phyloP scores from a whole-genome alignment of 2,797 vertebrate species.

The Erethizon dorsatum region DNA sequence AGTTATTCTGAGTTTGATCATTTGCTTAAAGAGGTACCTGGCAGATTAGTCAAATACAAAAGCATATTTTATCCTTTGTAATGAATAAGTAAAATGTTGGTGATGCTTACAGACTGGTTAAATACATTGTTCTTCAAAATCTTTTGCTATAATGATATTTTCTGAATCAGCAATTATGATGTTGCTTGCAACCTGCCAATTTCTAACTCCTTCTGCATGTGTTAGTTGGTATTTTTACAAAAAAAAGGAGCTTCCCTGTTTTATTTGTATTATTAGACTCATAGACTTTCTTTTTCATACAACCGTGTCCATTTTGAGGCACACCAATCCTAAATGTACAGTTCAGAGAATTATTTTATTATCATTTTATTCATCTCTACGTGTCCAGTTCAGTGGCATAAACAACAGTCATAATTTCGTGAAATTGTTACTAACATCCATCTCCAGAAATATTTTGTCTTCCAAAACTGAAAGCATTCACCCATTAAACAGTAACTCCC shows the following conservation, averaged over 20 bases:
- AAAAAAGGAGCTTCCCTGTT: not conserved
- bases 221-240: slow-evolving; percentile 14
- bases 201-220: not conserved
- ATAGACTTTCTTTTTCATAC: not conserved
- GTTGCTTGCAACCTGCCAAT: not conserved
- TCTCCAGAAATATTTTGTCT: not conserved
- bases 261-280: not conserved
- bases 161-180: not conserved
- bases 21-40: slow-evolving; percentile 34
- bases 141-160: not conserved
- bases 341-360: slow-evolving; percentile 18
- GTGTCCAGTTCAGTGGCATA: not conserved
- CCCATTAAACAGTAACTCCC: not conserved
- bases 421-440: not conserved
- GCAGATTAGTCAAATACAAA: slow-evolving; percentile 32
- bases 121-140: not conserved
- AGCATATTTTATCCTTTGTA: not conserved
- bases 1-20: slow-evolving; percentile 48
- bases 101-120: slow-evolving; percentile 3
- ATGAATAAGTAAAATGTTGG: slow-evolving; percentile 43
- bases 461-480: not conserved
- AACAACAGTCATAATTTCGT: slow-evolving; percentile 49
- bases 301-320: not conserved
- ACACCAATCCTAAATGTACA: not conserved
- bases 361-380: not conserved